Percentiles rank a stretch among this genome's conserved stretches.
These are phyloP conservation scores for Cottus gobio DNA, from an alignment of 2,113 vertebrate genomes.

Conservation along the genomic window DNA sequence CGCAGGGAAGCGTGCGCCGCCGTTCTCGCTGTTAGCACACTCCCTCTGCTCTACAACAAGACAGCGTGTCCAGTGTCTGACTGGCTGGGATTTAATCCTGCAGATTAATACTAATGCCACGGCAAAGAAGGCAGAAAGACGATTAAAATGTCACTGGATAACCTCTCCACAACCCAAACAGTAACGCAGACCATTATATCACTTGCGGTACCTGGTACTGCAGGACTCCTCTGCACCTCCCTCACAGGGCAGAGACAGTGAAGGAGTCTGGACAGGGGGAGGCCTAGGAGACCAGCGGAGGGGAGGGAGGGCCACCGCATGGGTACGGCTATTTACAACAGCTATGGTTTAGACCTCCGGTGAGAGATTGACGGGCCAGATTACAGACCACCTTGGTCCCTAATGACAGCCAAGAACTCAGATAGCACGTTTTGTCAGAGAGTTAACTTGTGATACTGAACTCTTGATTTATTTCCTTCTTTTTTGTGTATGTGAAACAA, in stretches of 20 bases:
- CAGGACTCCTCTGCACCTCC: conserved; percentile 58
- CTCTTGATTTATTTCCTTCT: not conserved
- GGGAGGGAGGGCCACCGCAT: conserved; percentile 23
- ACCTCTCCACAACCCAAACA: conserved; percentile 81
- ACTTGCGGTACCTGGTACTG: conserved; percentile 72
- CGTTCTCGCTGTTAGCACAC: conserved; percentile 33
- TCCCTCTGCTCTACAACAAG: conserved; percentile 46
- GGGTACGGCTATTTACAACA: conserved; percentile 26
- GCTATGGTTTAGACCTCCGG: conserved; percentile 53
- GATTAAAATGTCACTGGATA: conserved; percentile 84
- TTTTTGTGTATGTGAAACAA: not conserved
- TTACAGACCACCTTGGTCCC: conserved; percentile 12
- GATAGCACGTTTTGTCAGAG: not conserved
- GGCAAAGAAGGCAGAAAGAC: conserved; percentile 79
- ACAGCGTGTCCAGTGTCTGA: conserved; percentile 68
- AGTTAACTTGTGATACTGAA: not conserved
- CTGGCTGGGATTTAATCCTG: conserved; percentile 75
- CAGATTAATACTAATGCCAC: conserved; percentile 77
- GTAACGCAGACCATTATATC: conserved; percentile 72
- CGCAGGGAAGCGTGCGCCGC: conserved; percentile 18
- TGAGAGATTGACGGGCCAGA: conserved; percentile 61
- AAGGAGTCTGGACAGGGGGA: conserved; percentile 36
- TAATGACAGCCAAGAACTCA: not conserved
- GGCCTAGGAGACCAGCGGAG: not conserved
- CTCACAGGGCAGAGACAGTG: conserved; percentile 30